A percentile compares a stretch with the other conserved stretches of the same genome.
Conservation (phyloP, 2,797 vertebrate species). For the Crenuchus spilurus region DNA sequence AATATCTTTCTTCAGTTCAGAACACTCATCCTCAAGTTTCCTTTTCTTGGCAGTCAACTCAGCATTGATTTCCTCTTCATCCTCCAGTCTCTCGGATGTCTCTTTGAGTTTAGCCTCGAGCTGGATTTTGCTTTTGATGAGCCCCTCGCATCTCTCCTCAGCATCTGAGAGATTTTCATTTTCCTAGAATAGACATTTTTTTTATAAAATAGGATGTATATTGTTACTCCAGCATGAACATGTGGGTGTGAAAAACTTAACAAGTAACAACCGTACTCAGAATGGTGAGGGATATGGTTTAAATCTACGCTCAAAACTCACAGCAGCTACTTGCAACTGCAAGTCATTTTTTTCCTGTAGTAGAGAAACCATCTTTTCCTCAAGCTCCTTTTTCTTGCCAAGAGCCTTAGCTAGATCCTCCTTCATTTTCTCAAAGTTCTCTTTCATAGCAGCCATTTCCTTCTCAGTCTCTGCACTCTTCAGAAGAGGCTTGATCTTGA, state of each 20-base stretch:
- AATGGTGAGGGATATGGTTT: too few species aligned
- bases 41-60: conserved; percentile 82
- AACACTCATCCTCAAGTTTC: conserved; percentile 75
- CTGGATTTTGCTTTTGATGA: conserved; percentile 79
- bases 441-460: conserved; percentile 86
- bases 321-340: conserved; percentile 85
- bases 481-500: conserved; percentile 90
- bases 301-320: too few species aligned
- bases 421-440: conserved; percentile 75
- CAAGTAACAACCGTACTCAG: too few species aligned
- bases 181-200: conserved; percentile 60
- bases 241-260: too few species aligned
- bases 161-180: conserved; percentile 76
- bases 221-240: too few species aligned
- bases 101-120: conserved; percentile 88
- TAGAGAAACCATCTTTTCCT: conserved; percentile 88
- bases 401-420: conserved; percentile 81
- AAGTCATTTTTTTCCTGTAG: conserved; percentile 91
- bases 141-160: conserved; percentile 74
- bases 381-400: conserved; percentile 87
- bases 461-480: conserved; percentile 87
- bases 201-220: too few species aligned
- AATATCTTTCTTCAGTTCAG: conserved; percentile 76
- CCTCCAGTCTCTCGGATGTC: conserved; percentile 82
- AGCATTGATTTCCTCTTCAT: conserved; percentile 88